Evolutionary conservation across 92 coral and sea anemone species (phyloP), one percentile per base, ranked within the genome.

Genomic region (Zoanthus solanderi): DNA sequence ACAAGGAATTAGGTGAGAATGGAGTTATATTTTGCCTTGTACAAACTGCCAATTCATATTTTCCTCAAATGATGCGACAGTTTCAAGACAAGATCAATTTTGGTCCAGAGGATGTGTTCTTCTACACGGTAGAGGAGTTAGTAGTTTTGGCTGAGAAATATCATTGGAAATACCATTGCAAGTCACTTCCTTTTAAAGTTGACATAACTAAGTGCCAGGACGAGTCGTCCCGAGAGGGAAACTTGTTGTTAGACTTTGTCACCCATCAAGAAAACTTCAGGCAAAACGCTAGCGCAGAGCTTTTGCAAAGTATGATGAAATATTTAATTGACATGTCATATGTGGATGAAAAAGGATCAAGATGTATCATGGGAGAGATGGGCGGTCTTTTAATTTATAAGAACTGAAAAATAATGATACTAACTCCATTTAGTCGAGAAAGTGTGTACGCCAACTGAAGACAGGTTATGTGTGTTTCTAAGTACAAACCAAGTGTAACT

Each of bases 221-320:
- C 71, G 75, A 78, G 65, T 72, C 85, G 37, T 91, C 89, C 54
- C 78, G 46, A 37, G 89, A 88, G 71, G 91, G 94, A 23, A 78
- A 61, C 83, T 79, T 84, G 83, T 57, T 88, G 71, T 63, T 91
- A 17, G 93, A 91, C 42, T 91, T 76, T 47, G 74, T 91, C 69
- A 75, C 93, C 14, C 93, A 91, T 54, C 91, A 87, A 61, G 89
- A 83, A 42, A 84, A 88, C 60, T 91, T 91, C 72, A 81, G 93
- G 71, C 88, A 78, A 23, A 91, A 83, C 11, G 93, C 93, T 46
- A 91, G 67, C 69, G 66, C 48, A 83, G 89, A 78, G 31, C 86
- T 91, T 60, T 16, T 54, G 37, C 16, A 78, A 2, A 72, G 73
- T 14, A 71, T 91, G 78, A 72, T 75, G 65, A 72, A 76, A 53